Evolutionary conservation across 64 coral and sea anemone genomes (phyloP), one percentile per base, ranked within the genome.

Genomic region (Porites lutea): DNA sequence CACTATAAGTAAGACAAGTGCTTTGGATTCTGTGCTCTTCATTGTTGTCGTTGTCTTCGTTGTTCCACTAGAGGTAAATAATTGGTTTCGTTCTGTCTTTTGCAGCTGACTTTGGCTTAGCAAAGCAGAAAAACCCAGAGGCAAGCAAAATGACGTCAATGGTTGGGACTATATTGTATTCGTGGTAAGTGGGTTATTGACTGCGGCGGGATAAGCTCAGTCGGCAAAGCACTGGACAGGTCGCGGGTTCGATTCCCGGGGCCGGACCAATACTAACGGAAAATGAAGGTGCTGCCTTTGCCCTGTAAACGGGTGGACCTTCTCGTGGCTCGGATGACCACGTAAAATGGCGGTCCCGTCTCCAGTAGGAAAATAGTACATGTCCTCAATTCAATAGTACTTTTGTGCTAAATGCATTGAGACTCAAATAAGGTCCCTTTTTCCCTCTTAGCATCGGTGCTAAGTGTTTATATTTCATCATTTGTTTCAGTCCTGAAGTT

Each of bases 121-220:
- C 97, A 21, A 96, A 95, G 78, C 97, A 99, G 74, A 96, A 93
- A 78, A 89, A 93, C 53, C 97, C 97, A 11, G 97, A 99, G 74
- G 97, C 97, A 6, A 99, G 97, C 48, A 96, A 99, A 79, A 96
- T 99, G 92, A 99, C 92, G 14, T 99, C 97, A 37, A 89, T 99
- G 2, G 97, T 99, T 83, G 97, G 97, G 65, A 99, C 97, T 6
- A 99, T 99, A 54, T 68, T 99, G 13, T 99, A 99, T 79, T 99
- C 94, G 9, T 99, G 97, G 97, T 99, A 89, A 0, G 94, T 67
- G 37, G 5, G 52, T 45, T 19, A 18, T 13, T 43, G n/a, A 76
- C 43, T 1, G 9, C 10, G 9, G 73, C 2, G 1, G 27, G 27
- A 37, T 1, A 0, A 0, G 1, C 27, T 37, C 27, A 37, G 27